phyloP scores from a whole-genome alignment of 2,113 vertebrate species.

The Astatoreochromis straeleni region DNA sequence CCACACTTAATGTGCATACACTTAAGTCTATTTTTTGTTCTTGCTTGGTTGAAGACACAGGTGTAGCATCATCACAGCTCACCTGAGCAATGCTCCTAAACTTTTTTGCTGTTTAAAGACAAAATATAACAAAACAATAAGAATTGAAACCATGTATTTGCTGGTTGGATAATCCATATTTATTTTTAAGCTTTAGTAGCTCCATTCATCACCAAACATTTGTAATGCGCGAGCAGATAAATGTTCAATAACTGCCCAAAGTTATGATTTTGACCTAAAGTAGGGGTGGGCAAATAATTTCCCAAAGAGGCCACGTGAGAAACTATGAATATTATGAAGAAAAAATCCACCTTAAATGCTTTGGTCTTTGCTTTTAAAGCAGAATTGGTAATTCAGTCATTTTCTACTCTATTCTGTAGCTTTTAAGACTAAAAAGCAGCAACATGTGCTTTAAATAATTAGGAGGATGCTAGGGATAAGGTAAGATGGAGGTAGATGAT shows the following conservation, averaged over 20 bases:
- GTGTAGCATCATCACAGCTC: neutral
- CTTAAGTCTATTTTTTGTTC: neutral
- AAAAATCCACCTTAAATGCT: neutral
- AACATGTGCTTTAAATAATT: neutral
- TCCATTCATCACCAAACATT: neutral
- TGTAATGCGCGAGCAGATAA: neutral
- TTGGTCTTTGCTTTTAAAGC: neutral
- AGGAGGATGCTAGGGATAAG: neutral
- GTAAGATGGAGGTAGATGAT: neutral
- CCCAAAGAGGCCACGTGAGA: neutral
- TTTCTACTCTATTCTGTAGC: neutral
- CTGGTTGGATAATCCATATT: neutral
- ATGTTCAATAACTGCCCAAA: neutral
- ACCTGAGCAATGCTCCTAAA: neutral
- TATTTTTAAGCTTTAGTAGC: neutral
- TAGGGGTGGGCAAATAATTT: neutral
- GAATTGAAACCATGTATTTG: neutral
- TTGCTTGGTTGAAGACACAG: neutral
- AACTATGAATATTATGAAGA: neutral
- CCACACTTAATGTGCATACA: neutral
- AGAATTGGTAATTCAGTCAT: neutral
- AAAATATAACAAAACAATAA: neutral
- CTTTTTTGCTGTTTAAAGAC: neutral
- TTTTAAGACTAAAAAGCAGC: neutral
- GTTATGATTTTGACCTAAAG: neutral